A percentile compares a stretch with the other conserved stretches of the same genome.
These are phyloP conservation scores for Atherix ibis DNA, from an alignment of 2,888 invertebrate species.

Conservation along the genomic window DNA sequence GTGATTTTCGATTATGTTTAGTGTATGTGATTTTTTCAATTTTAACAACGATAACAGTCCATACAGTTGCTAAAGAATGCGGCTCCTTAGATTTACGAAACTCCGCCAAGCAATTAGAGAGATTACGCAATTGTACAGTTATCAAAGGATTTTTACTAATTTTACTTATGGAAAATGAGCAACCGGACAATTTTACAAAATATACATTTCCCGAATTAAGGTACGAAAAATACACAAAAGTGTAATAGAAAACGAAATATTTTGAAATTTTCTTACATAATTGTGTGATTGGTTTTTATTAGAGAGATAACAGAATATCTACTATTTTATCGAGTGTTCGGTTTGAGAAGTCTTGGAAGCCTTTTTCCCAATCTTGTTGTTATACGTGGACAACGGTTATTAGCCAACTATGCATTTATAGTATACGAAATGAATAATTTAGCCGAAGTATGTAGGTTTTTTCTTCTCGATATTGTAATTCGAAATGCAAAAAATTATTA, in stretches of 20 bases:
- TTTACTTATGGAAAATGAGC: conserved; percentile 43
- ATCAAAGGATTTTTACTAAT: conserved; percentile 67
- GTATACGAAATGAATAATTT: conserved; percentile 53
- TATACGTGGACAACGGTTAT: conserved; percentile 64
- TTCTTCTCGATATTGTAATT: too few species aligned
- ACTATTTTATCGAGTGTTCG: conserved; percentile 60
- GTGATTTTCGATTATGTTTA: too few species aligned
- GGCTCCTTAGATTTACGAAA: conserved; percentile 42
- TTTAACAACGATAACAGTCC: too few species aligned
- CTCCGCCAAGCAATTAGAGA: conserved; percentile 28
- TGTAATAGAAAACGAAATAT: conserved; percentile 8
- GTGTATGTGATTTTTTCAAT: too few species aligned
- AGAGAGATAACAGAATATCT: conserved; percentile 73
- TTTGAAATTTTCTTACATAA: conserved; percentile 2
- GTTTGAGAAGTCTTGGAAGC: conserved; percentile 48
- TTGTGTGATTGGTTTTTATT: conserved; percentile 1
- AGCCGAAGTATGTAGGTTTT: conserved; percentile 36
- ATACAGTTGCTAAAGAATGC: conserved; percentile 37
- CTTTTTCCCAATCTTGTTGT: conserved; percentile 81
- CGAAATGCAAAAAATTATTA: too few species aligned
- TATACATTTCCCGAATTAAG: conserved; percentile 49
- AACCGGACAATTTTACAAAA: conserved; percentile 11
- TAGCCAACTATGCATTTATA: conserved; percentile 67
- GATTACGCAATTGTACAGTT: conserved; percentile 49
- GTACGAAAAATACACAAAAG: too few species aligned